Evolutionary conservation across 2,888 invertebrate species (phyloP).

Genomic region (Lepidochitona cinerea): DNA sequence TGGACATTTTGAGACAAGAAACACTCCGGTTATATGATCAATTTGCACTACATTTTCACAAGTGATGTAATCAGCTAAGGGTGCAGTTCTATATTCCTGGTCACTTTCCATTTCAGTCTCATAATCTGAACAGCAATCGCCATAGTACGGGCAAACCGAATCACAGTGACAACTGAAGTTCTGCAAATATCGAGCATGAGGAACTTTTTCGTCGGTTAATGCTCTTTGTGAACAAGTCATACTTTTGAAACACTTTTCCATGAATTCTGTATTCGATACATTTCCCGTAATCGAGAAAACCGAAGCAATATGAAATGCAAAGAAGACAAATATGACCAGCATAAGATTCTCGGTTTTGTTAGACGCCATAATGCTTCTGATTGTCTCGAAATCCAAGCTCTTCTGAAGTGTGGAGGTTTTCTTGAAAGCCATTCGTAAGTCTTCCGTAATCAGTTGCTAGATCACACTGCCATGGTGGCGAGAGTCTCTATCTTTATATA

Average conservation of each 20-base stretch:
- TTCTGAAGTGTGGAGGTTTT: no score
- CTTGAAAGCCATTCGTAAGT: no score
- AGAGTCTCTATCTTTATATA: no score
- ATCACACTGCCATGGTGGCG: no score
- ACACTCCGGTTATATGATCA: conserved; percentile 25
- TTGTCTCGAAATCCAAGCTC: no score
- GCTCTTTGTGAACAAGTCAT: neutral
- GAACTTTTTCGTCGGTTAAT: neutral
- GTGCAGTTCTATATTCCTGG: neutral
- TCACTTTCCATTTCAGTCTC: neutral
- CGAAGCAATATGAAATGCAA: no score
- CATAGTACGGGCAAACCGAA: conserved; percentile 35
- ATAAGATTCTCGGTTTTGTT: no score
- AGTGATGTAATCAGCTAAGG: conserved; percentile 10
- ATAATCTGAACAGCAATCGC: conserved; percentile 48
- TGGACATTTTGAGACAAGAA: conserved; percentile 39
- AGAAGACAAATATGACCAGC: no score
- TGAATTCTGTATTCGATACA: no score
- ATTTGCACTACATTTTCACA: conserved; percentile 22
- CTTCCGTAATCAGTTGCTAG: no score
- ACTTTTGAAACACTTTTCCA: neutral
- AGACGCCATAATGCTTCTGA: no score
- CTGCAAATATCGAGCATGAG: neutral
- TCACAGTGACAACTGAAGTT: conserved; percentile 38
- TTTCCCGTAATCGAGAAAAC: no score